Conservation (phyloP, 2,797 vertebrate species). For the Rousettus madagascariensis region DNA sequence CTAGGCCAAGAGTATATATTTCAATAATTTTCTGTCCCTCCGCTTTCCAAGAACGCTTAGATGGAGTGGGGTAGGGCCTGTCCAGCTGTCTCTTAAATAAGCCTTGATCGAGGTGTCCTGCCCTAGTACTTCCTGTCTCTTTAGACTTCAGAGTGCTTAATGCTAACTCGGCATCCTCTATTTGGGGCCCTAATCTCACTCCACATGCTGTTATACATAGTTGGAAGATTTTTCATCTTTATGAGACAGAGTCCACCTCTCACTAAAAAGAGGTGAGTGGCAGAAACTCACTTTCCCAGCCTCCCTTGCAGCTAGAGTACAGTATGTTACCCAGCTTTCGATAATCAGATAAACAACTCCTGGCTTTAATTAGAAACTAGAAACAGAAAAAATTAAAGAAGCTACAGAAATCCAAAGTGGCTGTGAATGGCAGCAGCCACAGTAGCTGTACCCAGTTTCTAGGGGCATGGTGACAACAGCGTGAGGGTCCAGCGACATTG, state of each 20-base stretch:
- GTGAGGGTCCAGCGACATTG: background rate
- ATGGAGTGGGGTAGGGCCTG: background rate
- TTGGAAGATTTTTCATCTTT: background rate
- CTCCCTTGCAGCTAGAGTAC: background rate
- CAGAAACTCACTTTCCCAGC: background rate
- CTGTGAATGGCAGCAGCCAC: background rate
- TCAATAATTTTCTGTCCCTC: background rate
- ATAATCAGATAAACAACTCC: background rate
- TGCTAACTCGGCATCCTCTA: background rate
- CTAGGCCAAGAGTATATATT: background rate
- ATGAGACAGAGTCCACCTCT: background rate
- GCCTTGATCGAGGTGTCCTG: background rate
- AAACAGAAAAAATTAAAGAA: background rate
- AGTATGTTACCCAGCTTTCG: background rate
- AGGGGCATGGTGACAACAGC: background rate
- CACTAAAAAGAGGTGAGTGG: background rate
- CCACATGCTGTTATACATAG: background rate
- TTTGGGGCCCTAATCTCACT: background rate
- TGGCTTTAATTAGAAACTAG: background rate
- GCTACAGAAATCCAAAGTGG: background rate
- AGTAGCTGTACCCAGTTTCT: background rate
- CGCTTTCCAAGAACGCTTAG: background rate
- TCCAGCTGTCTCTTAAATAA: background rate
- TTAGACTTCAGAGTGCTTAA: background rate
- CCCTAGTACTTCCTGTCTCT: background rate